Evolutionary conservation across 1,140 invertebrate genomes (phyloP).

Genomic region (Vanessa atalanta): DNA sequence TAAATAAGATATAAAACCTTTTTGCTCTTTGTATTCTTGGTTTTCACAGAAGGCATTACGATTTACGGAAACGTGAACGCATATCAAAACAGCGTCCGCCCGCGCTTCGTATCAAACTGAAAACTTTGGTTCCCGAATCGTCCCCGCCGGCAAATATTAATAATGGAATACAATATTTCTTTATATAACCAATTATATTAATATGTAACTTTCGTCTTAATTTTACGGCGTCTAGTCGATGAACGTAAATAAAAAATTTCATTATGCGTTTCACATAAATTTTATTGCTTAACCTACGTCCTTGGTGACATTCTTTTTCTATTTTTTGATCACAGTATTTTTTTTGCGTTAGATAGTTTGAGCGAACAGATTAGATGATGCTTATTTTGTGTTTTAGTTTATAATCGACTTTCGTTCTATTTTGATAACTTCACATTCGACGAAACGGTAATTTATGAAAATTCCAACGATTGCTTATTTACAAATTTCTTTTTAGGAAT

Average conservation of each 20-base stretch:
- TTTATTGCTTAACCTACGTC: conserved; percentile 5
- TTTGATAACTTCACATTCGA: no score
- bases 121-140: conserved; percentile 39
- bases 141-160: conserved; percentile 33
- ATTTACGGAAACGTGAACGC: conserved; percentile 33
- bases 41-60: conserved; percentile 51
- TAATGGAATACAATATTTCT: conserved; percentile 18
- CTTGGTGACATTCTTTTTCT: conserved; percentile 19
- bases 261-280: not conserved
- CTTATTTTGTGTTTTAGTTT: not conserved
- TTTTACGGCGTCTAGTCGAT: not conserved
- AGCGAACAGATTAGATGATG: not conserved
- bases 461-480: no score
- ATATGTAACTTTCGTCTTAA: not conserved
- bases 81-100: conserved; percentile 47
- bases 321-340: conserved; percentile 20
- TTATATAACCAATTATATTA: conserved; percentile 28
- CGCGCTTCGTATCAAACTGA: conserved; percentile 59
- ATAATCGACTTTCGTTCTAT: not conserved
- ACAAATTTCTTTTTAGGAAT: no score
- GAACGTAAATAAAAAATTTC: not conserved
- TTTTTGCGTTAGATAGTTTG: not conserved
- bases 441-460: no score
- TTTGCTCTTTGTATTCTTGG: conserved; percentile 50
- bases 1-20: conserved; percentile 42